Evolutionary conservation across 2,797 vertebrate genomes (phyloP), one percentile per base, ranked within the genome.

Genomic region (Galaxias olidus): DNA sequence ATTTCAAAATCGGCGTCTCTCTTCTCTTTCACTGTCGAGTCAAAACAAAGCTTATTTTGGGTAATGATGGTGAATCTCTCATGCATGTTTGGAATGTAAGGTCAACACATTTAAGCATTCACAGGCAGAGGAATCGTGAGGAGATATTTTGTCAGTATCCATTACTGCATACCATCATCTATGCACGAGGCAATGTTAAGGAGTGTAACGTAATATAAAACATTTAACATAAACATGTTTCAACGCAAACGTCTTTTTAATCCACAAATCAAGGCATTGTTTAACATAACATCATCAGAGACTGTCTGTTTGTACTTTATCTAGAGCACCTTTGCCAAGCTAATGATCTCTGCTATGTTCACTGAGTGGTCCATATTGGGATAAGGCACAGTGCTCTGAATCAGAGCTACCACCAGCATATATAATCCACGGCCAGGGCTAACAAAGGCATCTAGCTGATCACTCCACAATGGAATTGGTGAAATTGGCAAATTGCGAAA

Each of bases 1-100:
- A 90, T 91, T 91, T 91, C 61, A 74, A 85, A 88, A 71, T 61
- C 52, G 45, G 44, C 68, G 66, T 63, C 60, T 71, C 75, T 73
- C 76, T 66, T 30, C 44, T 43, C 12, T 12, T 58, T 30, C 30
- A 30, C 47, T 12, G 3, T 49, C 10, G 15, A 10, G 58, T 13
- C 14, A 15, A 57, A 44, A 57, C 12, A 48, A n/a, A 12, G 4
- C 17, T 56, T 50, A 10, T 30, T 15, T 51, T 46, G 10, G 20
- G 40, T 57, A 17, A 60, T 49, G 20, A 48, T 3, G 44, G 45
- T 11, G 59, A 20, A n/a, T n/a, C 46, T 48, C 19, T 48, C 49
- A 14, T 40, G 44, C 9, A 0, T 17, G 18, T 56, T 60, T 54
- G 48, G 8, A 43, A 51, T 9, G 42, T 44, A 49, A 30, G 55